Conservation (phyloP, 2,113 vertebrate genomes). For the Urocitellus parryii region DNA sequence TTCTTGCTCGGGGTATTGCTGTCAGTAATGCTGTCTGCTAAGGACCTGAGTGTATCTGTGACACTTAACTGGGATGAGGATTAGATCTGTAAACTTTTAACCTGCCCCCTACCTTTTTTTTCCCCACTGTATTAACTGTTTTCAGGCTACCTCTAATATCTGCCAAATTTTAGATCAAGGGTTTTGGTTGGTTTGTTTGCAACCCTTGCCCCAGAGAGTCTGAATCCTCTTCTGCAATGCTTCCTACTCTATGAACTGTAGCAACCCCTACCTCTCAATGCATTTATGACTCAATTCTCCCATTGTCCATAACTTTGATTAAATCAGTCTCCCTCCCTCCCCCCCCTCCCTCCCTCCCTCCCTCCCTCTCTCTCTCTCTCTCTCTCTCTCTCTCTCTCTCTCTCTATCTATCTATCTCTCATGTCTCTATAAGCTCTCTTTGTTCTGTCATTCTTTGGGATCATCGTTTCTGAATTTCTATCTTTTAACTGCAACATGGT, state of each 20-base stretch:
- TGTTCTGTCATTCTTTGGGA: neutral
- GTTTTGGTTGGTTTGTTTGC: neutral
- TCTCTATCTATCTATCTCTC: too few relatives aligned
- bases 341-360: too few relatives aligned
- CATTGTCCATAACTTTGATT: neutral
- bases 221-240: neutral
- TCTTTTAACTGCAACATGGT: neutral
- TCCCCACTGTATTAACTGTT: neutral
- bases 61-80: neutral
- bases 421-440: neutral
- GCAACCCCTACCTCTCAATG: neutral
- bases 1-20: neutral
- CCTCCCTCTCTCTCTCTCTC: too few relatives aligned
- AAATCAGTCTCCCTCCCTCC: neutral
- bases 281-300: neutral
- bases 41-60: neutral
- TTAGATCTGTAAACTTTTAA: neutral
- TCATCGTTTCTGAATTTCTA: neutral
- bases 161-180: neutral
- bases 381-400: accelerated
- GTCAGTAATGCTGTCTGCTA: neutral
- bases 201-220: neutral
- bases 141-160: neutral
- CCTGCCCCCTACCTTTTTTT: neutral
- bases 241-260: neutral